Evolutionary conservation across 1,140 invertebrate genomes (phyloP).

Genomic region (Conopomorpha cramerella): DNA sequence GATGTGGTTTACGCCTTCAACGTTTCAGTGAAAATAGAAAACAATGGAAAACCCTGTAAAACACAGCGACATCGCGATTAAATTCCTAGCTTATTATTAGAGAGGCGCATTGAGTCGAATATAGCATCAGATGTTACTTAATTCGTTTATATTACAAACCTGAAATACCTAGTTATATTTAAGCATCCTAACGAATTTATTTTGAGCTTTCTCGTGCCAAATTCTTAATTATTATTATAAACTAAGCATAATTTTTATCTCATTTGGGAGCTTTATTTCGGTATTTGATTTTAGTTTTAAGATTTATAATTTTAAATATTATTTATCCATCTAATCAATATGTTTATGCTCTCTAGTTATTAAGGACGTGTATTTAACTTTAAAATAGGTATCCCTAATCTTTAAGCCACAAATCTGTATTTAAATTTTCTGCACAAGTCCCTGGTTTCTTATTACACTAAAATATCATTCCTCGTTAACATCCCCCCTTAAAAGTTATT

Average conservation of each 20-base stretch:
- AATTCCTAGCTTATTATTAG: neutral
- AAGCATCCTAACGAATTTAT: constrained; percentile 4
- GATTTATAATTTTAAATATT: neutral
- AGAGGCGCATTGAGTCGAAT: neutral
- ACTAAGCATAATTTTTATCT: constrained; percentile 2
- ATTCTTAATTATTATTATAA: constrained; percentile 10
- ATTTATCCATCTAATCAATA: too few relatives aligned
- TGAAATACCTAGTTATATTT: neutral
- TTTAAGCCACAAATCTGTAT: neutral
- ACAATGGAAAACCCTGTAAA: neutral
- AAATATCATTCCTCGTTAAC: too few relatives aligned
- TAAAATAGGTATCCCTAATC: neutral
- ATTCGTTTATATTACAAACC: neutral
- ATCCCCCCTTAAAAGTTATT: too few relatives aligned
- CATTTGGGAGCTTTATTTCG: neutral
- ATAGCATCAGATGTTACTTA: neutral
- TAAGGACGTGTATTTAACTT: neutral
- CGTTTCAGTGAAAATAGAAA: neutral
- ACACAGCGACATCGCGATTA: neutral
- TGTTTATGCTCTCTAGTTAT: neutral
- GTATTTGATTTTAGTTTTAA: neutral
- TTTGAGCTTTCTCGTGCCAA: constrained; percentile 39
- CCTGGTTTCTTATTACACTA: neutral
- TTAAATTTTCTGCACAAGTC: neutral
- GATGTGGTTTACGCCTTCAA: neutral